phyloP scores from a whole-genome alignment of 2,113 vertebrate species.

The Mugil cephalus region DNA sequence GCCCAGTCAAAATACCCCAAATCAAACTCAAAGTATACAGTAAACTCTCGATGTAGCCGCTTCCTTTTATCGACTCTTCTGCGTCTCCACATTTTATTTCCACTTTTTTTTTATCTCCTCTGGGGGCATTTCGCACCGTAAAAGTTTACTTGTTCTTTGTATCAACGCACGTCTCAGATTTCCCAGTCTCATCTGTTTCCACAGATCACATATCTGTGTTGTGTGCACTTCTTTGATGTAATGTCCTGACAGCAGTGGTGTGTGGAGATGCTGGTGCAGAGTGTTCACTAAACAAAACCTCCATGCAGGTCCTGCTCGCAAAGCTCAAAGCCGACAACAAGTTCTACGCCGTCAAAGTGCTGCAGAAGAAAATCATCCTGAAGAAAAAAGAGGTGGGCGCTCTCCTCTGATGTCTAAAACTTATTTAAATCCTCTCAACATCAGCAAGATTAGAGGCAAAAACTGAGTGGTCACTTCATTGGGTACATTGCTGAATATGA shows the following conservation, averaged over 20 bases:
- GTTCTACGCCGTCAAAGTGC: conserved; percentile 96
- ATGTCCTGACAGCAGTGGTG: conserved; percentile 29
- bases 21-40: background rate
- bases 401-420: background rate
- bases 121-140: too few relatives aligned
- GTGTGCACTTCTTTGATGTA: conserved; percentile 24
- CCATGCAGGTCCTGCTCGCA: conserved; percentile 92
- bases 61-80: background rate
- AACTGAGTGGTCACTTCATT: too few relatives aligned
- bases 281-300: conserved; percentile 73
- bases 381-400: conserved; percentile 96
- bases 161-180: conserved; percentile 43
- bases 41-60: background rate
- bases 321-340: conserved; percentile 92
- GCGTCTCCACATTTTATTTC: too few relatives aligned
- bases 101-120: background rate
- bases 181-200: conserved; percentile 58
- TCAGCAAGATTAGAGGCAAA: too few relatives aligned
- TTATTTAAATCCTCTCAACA: background rate
- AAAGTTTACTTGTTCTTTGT: background rate
- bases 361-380: conserved; percentile 97
- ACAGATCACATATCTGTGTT: conserved; percentile 43
- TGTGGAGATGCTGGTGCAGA: conserved; percentile 40
- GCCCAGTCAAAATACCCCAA: conserved; percentile 5
- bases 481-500: too few relatives aligned